Percentiles rank a stretch among this genome's conserved stretches.
Evolutionary conservation across 2,113 vertebrate species (phyloP).

Genomic region (Rhombomys opimus): DNA sequence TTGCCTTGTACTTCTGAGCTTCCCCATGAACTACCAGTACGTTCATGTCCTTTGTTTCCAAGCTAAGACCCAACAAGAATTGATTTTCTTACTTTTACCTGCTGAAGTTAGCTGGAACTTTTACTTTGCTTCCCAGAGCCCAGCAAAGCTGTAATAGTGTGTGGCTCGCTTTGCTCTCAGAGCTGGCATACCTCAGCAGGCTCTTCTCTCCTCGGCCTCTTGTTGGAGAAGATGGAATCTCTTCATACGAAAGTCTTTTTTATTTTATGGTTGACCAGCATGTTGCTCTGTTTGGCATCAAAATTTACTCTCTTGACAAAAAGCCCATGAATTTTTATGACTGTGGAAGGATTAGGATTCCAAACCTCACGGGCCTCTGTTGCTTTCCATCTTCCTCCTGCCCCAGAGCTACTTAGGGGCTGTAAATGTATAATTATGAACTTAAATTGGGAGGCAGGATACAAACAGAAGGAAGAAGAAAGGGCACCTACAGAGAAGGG

Average conservation of each 20-base stretch:
- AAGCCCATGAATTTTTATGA: background rate
- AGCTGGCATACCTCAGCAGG: background rate
- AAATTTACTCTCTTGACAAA: background rate
- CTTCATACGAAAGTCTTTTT: constrained; percentile 9
- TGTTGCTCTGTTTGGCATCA: background rate
- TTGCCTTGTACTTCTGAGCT: constrained; percentile 12
- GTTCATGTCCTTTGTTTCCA: background rate
- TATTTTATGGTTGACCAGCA: background rate
- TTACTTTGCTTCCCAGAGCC: background rate
- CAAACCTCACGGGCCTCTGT: background rate
- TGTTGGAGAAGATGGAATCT: background rate
- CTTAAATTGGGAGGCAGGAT: background rate
- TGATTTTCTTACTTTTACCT: constrained; percentile 9
- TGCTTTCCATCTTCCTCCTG: background rate
- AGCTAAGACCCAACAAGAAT: background rate
- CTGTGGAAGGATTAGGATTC: background rate
- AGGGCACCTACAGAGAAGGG: background rate
- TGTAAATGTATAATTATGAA: constrained; percentile 6
- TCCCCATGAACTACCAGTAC: background rate
- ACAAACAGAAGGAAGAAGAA: constrained; percentile 53
- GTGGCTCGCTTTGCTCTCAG: background rate
- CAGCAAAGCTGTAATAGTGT: background rate
- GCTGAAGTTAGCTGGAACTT: background rate
- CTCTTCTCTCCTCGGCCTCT: background rate
- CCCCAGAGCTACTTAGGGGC: background rate